phyloP scores from a whole-genome alignment of 2,797 vertebrate genomes.

The Amphiprion clarkii region DNA sequence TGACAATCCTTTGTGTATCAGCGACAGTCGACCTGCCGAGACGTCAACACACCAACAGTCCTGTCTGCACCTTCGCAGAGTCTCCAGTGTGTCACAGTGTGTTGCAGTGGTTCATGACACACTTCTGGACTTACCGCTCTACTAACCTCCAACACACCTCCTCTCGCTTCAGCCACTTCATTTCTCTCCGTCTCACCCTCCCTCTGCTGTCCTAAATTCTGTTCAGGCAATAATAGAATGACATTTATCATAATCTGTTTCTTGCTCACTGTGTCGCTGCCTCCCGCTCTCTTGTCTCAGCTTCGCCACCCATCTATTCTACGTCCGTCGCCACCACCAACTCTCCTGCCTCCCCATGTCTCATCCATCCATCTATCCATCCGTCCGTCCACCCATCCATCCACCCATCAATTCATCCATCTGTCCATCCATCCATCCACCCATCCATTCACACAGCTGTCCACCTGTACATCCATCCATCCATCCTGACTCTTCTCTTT shows the following conservation, averaged over 20 bases:
- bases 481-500: slow-evolving; percentile 1
- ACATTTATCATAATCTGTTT: slow-evolving; percentile 78
- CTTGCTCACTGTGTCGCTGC: slow-evolving; percentile 23
- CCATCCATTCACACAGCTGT: not conserved
- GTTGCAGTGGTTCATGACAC: slow-evolving; percentile 45
- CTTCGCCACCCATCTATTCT: slow-evolving; percentile 38
- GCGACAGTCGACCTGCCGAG: slow-evolving; percentile 25
- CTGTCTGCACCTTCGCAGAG: slow-evolving; percentile 11
- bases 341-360: not conserved
- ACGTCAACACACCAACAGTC: not conserved
- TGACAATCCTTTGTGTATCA: not conserved
- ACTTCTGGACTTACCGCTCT: slow-evolving; percentile 43
- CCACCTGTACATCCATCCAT: not conserved
- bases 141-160: slow-evolving; percentile 54
- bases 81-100: slow-evolving; percentile 17
- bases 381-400: not conserved
- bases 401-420: not conserved
- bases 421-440: not conserved
- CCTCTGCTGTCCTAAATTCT: slow-evolving; percentile 67
- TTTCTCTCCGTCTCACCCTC: slow-evolving; percentile 14
- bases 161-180: slow-evolving; percentile 4
- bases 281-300: slow-evolving; percentile 10
- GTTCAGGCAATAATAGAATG: slow-evolving; percentile 72
- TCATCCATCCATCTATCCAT: not conserved
- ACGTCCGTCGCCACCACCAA: slow-evolving; percentile 2